phyloP scores from a whole-genome alignment of 2,888 invertebrate species.

The Drosophila villosipedis region DNA sequence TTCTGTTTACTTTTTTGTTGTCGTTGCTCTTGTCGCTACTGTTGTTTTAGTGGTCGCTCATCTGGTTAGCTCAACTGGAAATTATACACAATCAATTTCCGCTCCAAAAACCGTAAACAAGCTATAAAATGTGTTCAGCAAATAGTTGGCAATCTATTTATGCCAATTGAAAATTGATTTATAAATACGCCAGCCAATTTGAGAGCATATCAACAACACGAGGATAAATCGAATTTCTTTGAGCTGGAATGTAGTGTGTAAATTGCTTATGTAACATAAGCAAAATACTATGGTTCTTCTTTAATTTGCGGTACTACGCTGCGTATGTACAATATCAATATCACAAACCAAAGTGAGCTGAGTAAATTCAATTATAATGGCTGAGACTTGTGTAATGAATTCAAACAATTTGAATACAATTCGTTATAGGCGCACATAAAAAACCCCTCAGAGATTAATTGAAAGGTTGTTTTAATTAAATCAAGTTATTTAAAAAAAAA shows the following conservation, averaged over 20 bases:
- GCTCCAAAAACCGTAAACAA: slow-evolving; percentile 71
- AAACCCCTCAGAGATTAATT: neutral
- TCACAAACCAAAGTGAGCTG: neutral
- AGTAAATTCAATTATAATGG: slow-evolving; percentile 1
- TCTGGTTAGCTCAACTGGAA: slow-evolving; percentile 67
- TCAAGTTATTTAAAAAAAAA: neutral
- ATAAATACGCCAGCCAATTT: slow-evolving; percentile 22
- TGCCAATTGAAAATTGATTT: slow-evolving; percentile 53
- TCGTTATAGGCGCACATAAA: neutral
- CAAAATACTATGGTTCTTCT: neutral
- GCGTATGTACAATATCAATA: slow-evolving; percentile 30
- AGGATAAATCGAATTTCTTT: slow-evolving; percentile 10
- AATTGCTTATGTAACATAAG: neutral
- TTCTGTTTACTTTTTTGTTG: slow-evolving; percentile 33
- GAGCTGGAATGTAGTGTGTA: neutral
- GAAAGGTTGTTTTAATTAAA: neutral
- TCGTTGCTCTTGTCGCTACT: slow-evolving; percentile 19
- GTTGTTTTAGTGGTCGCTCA: slow-evolving; percentile 52
- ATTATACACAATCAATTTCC: slow-evolving; percentile 83
- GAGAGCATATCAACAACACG: slow-evolving; percentile 14
- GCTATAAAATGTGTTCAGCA: slow-evolving; percentile 49
- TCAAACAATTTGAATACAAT: slow-evolving; percentile 7
- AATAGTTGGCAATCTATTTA: slow-evolving; percentile 39
- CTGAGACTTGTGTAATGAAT: slow-evolving; percentile 3
- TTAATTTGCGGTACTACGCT: neutral